Percentiles rank a stretch among this genome's conserved stretches.
Evolutionary conservation across 2,113 vertebrate genomes (phyloP).

Genomic region (Cettia cetti): DNA sequence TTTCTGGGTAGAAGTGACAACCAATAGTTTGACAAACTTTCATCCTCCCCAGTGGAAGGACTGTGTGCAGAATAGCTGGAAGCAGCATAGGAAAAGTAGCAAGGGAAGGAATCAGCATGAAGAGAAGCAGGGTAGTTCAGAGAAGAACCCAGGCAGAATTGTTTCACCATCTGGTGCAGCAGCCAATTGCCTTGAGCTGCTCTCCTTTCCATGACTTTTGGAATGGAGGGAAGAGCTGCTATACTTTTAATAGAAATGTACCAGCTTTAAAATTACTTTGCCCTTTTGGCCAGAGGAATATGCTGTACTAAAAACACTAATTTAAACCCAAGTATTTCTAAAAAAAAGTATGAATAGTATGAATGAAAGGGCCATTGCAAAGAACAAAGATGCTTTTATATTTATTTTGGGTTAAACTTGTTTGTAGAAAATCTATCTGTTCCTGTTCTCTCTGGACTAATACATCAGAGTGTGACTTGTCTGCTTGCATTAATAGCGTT

Average conservation of each 20-base stretch:
- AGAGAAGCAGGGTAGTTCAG: neutral
- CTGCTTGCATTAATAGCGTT: neutral
- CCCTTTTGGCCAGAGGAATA: conserved; percentile 13
- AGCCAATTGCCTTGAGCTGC: neutral
- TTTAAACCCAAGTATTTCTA: neutral
- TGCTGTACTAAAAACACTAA: neutral
- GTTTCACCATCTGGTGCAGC: neutral
- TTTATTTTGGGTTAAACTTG: conserved; percentile 11
- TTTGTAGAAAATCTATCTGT: conserved; percentile 12
- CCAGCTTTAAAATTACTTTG: conserved; percentile 2
- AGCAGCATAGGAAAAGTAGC: neutral
- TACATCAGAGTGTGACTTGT: neutral
- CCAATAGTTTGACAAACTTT: neutral
- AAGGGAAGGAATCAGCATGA: neutral
- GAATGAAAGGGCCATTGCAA: neutral
- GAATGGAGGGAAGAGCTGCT: neutral
- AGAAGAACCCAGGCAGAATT: neutral
- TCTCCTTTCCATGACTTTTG: neutral
- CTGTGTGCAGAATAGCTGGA: neutral
- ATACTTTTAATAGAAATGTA: conserved; percentile 22
- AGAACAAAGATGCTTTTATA: conserved; percentile 22
- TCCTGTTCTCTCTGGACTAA: conserved; percentile 32
- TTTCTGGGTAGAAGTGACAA: neutral
- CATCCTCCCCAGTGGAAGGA: neutral
- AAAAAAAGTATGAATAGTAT: neutral